phyloP scores from a whole-genome alignment of 1,140 invertebrate species.

The Brachionus calyciflorus region DNA sequence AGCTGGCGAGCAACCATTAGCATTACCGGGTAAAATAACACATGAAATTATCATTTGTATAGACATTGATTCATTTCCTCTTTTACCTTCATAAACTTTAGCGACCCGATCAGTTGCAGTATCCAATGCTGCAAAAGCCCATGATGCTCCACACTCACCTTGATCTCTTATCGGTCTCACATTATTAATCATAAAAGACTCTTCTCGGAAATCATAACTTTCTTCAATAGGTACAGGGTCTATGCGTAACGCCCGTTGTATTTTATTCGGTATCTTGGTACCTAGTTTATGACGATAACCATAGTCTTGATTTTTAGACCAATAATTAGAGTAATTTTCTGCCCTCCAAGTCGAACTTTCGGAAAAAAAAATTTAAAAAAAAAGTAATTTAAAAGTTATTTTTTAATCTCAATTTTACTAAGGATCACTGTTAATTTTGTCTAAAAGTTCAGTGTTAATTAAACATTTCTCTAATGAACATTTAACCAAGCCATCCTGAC shows the following conservation, averaged over 20 bases:
- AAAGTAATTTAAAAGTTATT: no score
- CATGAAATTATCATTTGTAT: conserved; percentile 43
- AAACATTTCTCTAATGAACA: conserved; percentile 75
- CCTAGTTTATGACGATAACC: conserved; percentile 69
- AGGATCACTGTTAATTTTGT: conserved; percentile 67
- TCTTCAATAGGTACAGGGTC: neutral
- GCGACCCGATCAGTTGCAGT: conserved; percentile 37
- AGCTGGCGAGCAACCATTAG: conserved; percentile 31
- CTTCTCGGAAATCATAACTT: conserved; percentile 51
- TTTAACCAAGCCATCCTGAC: conserved; percentile 49
- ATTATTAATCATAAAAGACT: conserved; percentile 69
- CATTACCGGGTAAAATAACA: conserved; percentile 39
- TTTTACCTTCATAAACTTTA: conserved; percentile 22
- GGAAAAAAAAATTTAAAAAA: neutral
- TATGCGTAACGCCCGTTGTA: neutral
- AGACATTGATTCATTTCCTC: conserved; percentile 12
- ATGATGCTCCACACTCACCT: conserved; percentile 83
- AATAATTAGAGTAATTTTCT: conserved; percentile 76
- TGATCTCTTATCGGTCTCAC: conserved; percentile 71
- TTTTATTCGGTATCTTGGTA: conserved; percentile 58
- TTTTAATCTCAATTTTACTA: no score
- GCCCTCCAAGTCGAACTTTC: conserved; percentile 69
- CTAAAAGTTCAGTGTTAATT: conserved; percentile 68
- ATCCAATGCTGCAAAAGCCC: conserved; percentile 73
- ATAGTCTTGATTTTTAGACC: conserved; percentile 75